These are phyloP conservation scores for Python bivittatus DNA, from an alignment of 2,113 vertebrate genomes.

Conservation along the genomic window DNA sequence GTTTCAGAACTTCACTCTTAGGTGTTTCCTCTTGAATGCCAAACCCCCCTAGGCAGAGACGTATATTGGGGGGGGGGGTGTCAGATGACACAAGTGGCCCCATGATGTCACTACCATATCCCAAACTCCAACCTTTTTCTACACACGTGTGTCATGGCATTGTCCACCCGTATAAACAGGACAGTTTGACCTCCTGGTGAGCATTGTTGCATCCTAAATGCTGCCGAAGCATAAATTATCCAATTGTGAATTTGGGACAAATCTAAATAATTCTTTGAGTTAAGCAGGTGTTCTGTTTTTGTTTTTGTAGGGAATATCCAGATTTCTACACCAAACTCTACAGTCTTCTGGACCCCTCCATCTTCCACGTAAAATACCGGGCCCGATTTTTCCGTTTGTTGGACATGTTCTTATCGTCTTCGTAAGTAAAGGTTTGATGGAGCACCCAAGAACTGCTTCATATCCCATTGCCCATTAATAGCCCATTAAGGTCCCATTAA, in stretches of 20 bases:
- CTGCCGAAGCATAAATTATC: background rate
- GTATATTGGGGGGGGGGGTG: too few species aligned
- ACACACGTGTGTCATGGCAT: too few species aligned
- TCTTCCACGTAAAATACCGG: slow-evolving; percentile 92
- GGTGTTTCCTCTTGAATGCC: too few species aligned
- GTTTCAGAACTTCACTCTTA: too few species aligned
- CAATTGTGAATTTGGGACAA: background rate
- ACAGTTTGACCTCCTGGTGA: background rate
- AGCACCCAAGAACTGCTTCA: background rate
- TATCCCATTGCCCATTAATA: background rate
- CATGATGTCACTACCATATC: too few species aligned
- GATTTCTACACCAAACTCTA: slow-evolving; percentile 96
- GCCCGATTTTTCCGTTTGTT: slow-evolving; percentile 91
- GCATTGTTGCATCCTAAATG: background rate
- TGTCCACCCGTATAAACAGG: too few species aligned
- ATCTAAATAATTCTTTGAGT: background rate
- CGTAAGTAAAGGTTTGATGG: slow-evolving; percentile 74
- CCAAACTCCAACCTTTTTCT: too few species aligned
- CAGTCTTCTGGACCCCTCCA: slow-evolving; percentile 86
- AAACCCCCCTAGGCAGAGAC: too few species aligned
- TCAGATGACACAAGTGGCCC: too few species aligned
- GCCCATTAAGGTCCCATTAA: background rate
- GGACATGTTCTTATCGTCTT: slow-evolving; percentile 92
- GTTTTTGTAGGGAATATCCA: slow-evolving; percentile 85
- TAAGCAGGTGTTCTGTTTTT: background rate